Evolutionary conservation across 2,888 invertebrate species (phyloP).

Genomic region (Tetragonula carbonaria): DNA sequence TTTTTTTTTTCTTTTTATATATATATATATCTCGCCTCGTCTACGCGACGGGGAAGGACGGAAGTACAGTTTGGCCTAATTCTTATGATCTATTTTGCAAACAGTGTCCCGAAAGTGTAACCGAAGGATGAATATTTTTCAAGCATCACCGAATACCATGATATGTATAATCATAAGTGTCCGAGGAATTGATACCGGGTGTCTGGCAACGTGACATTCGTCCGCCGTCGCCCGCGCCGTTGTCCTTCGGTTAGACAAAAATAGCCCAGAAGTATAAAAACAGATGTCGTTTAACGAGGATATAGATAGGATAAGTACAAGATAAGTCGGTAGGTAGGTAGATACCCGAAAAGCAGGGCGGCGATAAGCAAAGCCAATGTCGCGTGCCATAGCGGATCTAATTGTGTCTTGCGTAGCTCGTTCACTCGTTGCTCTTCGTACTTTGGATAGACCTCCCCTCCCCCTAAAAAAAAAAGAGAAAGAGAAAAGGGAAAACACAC

Average conservation of each 20-base stretch:
- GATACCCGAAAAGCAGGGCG: conserved; percentile 54
- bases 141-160: background rate
- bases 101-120: background rate
- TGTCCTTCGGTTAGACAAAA: conserved; percentile 45
- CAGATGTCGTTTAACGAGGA: conserved; percentile 51
- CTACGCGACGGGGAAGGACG: background rate
- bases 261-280: conserved; percentile 38
- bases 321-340: conserved; percentile 55
- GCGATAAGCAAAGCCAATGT: conserved; percentile 66
- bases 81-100: conserved; percentile 8
- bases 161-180: background rate
- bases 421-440: conserved; percentile 47
- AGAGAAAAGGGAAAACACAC: background rate
- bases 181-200: conserved; percentile 1
- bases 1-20: too few species aligned
- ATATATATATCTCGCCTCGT: background rate
- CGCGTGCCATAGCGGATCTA: conserved; percentile 52
- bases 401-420: conserved; percentile 34
- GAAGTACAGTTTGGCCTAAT: background rate
- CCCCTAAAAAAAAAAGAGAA: background rate
- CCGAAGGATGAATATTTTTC: background rate
- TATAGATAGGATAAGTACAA: conserved; percentile 63
- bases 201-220: conserved; percentile 43
- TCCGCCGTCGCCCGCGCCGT: conserved; percentile 26
- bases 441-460: conserved; percentile 29